Evolutionary conservation across 2,888 invertebrate species (phyloP), one percentile per base, ranked within the genome.

Genomic region (Ornithoptera priamus): DNA sequence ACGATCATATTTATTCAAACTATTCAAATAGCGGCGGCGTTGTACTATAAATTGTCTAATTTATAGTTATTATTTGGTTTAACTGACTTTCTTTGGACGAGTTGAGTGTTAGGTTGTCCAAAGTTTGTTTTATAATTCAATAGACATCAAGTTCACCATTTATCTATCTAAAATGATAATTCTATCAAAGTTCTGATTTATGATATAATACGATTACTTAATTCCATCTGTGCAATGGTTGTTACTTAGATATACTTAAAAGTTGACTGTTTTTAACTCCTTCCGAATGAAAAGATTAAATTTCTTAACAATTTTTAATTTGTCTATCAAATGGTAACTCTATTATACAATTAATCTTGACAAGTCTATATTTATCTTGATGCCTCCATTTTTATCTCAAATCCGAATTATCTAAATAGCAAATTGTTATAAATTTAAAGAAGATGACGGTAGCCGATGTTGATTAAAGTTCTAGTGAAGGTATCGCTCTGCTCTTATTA

Each of bases 41-140:
- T 46, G 62, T 62, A 46, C 36, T 66, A 66, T 46, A 30, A 67
- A 61, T 61, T 53, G 36, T 53, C 53, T 67, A 36, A 67, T 61
- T 61, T 58, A 50, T 36, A 62, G 20, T 46, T 17, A 8, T 57
- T 30, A 57, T 50, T 17, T 1, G 30, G n/a, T 57, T 18, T 20
- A 20, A 20, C 57, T 5, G 57, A 10, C 57, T 57, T 18, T 57
- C 66, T 67, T 63, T 67, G 59, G 59, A 63, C 57, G 24, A 61
- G 56, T 57, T 62, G 5, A 18, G 39, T 53, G n/a, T 57, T 20
- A n/a, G 8, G 6, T 60, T 18, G n/a, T 57, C 20, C n/a, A 57
- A 20, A 3, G 5, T 57, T 57, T 18, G 20, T 57, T 22, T 18
- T 15, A 50, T 50, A 18, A 50, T 18, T 4, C 18, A 50, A 50